These are phyloP conservation scores for Protophormia terraenovae DNA, from an alignment of 2,888 invertebrate genomes.

Conservation along the genomic window DNA sequence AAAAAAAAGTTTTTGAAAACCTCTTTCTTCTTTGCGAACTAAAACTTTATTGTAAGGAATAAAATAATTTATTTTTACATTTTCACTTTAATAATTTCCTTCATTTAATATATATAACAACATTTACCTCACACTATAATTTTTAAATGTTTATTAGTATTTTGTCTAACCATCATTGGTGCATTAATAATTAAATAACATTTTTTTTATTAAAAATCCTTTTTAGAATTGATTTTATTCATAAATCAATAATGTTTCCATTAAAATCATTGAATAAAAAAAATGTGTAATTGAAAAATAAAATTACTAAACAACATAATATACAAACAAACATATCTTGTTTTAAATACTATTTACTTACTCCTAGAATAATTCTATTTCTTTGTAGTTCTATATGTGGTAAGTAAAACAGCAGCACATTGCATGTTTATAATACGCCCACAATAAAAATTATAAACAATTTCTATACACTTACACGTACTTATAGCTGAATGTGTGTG, in stretches of 20 bases:
- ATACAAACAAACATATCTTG: too few relatives aligned
- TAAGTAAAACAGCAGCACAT: neutral
- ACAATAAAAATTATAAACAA: slow-evolving; percentile 19
- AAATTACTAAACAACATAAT: slow-evolving; percentile 47
- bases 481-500: neutral
- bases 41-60: too few relatives aligned
- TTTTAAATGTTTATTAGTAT: too few relatives aligned
- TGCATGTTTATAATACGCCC: slow-evolving; percentile 24
- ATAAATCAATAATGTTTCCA: slow-evolving; percentile 45
- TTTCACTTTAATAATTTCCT: too few relatives aligned
- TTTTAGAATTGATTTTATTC: slow-evolving; percentile 15
- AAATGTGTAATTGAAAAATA: slow-evolving; percentile 36
- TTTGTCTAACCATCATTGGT: neutral
- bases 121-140: too few relatives aligned
- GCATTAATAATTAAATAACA: slow-evolving; percentile 1
- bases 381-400: too few relatives aligned
- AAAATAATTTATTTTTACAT: too few relatives aligned
- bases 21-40: too few relatives aligned
- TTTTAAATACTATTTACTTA: neutral
- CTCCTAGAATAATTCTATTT: neutral
- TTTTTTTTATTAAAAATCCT: slow-evolving; percentile 1
- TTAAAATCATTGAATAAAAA: slow-evolving; percentile 32
- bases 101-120: too few relatives aligned
- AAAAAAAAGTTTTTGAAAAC: too few relatives aligned
- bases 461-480: neutral